phyloP scores from a whole-genome alignment of 2,113 vertebrate species.

The Physeter macrocephalus region DNA sequence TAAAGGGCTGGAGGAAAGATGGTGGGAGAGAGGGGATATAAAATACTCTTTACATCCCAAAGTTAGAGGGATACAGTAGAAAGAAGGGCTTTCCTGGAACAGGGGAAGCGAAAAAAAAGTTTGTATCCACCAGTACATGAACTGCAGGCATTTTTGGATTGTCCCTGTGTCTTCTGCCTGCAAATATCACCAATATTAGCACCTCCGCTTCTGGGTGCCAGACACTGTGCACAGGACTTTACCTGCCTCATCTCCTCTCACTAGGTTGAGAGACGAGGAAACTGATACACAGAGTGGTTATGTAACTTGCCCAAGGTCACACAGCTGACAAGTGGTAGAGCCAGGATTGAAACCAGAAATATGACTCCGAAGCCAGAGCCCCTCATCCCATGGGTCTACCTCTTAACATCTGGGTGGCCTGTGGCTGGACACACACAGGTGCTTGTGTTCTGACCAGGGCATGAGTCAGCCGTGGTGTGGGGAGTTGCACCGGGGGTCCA shows the following conservation, averaged over 20 bases:
- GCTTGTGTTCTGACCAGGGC: not conserved
- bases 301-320: not conserved
- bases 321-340: not conserved
- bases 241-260: not conserved
- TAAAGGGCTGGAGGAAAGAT: not conserved
- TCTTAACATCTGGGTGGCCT: not conserved
- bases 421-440: not conserved
- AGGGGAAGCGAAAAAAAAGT: not conserved
- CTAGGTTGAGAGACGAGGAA: not conserved
- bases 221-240: not conserved
- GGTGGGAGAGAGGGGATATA: too few species aligned
- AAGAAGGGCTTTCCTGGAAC: not conserved
- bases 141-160: accelerated
- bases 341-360: not conserved
- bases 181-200: accelerated
- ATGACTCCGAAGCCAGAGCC: not conserved
- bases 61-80: not conserved
- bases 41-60: not conserved
- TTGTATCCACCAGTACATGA: accelerated
- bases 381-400: not conserved
- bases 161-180: not conserved
- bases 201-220: not conserved
- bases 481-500: not conserved
- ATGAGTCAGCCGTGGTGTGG: not conserved
- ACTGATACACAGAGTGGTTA: not conserved